phyloP scores from a whole-genome alignment of 1,140 invertebrate species.

The Hermatobates lingyangjiaoensis region DNA sequence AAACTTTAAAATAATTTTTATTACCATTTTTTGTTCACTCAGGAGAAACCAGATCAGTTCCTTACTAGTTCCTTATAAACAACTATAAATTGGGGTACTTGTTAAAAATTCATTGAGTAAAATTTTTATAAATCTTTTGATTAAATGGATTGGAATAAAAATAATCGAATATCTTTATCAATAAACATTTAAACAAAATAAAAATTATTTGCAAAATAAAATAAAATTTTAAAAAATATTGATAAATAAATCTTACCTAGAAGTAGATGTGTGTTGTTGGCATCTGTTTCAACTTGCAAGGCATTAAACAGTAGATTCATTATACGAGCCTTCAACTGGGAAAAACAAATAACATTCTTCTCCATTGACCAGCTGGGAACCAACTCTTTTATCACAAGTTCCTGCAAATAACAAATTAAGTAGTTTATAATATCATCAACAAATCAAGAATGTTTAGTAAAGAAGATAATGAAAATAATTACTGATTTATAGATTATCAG shows the following conservation, averaged over 20 bases:
- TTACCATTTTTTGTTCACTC: too few species aligned
- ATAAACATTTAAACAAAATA: neutral
- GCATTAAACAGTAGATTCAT: slow-evolving; percentile 74
- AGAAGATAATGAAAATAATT: too few species aligned
- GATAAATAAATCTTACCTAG: slow-evolving; percentile 34
- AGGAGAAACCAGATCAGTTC: too few species aligned
- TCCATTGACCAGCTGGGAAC: slow-evolving; percentile 19
- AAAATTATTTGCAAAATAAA: slow-evolving; percentile 2
- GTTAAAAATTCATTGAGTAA: too few species aligned
- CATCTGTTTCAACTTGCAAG: slow-evolving; percentile 66
- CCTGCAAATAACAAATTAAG: slow-evolving; percentile 33
- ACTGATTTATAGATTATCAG: too few species aligned
- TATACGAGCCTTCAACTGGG: slow-evolving; percentile 58
- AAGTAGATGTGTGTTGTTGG: slow-evolving; percentile 76
- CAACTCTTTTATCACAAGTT: slow-evolving; percentile 54
- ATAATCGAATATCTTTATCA: neutral
- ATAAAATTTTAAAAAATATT: neutral
- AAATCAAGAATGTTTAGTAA: too few species aligned
- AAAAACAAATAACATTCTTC: slow-evolving; percentile 38
- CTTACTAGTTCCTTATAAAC: too few species aligned
- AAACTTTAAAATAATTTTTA: too few species aligned
- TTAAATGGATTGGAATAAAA: neutral
- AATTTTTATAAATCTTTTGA: too few species aligned
- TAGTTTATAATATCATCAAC: too few species aligned
- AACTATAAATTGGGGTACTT: too few species aligned